Evolutionary conservation across 2,797 vertebrate genomes (phyloP).

Genomic region (Triplophysa bombifrons): DNA sequence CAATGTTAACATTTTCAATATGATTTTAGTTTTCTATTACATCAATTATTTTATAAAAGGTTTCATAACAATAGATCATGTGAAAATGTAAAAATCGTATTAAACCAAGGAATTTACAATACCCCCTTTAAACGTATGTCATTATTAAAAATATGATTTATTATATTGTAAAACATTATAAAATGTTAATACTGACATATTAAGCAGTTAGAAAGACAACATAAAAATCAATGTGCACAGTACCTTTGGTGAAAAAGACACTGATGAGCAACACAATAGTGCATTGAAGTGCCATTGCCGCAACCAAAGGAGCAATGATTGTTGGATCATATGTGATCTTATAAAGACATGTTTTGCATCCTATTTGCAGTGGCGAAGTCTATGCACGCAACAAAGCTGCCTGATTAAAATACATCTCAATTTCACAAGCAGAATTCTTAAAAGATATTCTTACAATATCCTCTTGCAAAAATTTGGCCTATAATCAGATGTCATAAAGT

Average conservation of each 20-base stretch:
- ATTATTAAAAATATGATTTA: too few species aligned
- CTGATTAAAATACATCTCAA: background rate
- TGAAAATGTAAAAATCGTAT: too few species aligned
- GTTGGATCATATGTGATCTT: background rate
- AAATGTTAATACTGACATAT: background rate
- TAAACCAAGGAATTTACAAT: too few species aligned
- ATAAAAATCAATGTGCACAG: background rate
- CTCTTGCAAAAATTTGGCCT: too few species aligned
- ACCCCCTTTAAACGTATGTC: too few species aligned
- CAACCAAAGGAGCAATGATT: background rate
- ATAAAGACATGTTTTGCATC: conserved; percentile 13
- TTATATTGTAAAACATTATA: too few species aligned
- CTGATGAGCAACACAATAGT: conserved; percentile 1
- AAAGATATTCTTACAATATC: too few species aligned
- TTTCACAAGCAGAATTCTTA: background rate
- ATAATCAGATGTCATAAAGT: too few species aligned
- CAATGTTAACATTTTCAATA: too few species aligned
- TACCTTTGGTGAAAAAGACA: conserved; percentile 20
- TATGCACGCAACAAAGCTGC: background rate
- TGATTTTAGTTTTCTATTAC: background rate
- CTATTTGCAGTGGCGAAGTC: background rate
- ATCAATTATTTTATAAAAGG: too few species aligned
- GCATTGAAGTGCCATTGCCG: conserved; percentile 10
- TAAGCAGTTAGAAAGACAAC: background rate
- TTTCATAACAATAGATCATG: too few species aligned